Percentiles rank a stretch among this genome's conserved stretches.
Conservation (phyloP, 2,113 vertebrate species). For the Pogonocichla stellata region DNA sequence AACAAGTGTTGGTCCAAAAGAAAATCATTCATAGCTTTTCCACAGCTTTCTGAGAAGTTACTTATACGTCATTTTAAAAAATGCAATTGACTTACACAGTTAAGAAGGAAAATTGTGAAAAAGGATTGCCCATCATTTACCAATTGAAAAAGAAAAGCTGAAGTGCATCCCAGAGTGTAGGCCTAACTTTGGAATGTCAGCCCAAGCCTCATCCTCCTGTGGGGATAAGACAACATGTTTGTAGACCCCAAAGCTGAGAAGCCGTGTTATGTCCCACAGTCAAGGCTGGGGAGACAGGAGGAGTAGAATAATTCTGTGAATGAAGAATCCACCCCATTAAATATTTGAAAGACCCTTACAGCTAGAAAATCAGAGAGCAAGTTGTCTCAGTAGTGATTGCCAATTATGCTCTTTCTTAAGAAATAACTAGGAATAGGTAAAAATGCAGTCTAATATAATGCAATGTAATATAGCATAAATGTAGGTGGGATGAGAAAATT, state of each 20-base stretch:
- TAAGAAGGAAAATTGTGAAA: background rate
- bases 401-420: background rate
- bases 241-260: background rate
- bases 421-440: background rate
- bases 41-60: background rate
- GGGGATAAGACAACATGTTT: background rate
- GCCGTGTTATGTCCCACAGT: background rate
- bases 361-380: background rate
- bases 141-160: background rate
- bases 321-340: background rate
- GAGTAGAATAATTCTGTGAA: background rate
- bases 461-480: background rate
- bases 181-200: background rate
- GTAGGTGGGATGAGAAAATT: background rate
- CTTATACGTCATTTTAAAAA: background rate
- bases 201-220: background rate
- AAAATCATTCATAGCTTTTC: background rate
- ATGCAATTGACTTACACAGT: fast-evolving
- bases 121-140: background rate
- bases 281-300: background rate
- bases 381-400: background rate
- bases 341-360: background rate
- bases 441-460: background rate
- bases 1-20: background rate
- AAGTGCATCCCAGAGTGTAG: fast-evolving